Conservation (phyloP, 2,113 vertebrate species). For the Nannobrachium achirus region DNA sequence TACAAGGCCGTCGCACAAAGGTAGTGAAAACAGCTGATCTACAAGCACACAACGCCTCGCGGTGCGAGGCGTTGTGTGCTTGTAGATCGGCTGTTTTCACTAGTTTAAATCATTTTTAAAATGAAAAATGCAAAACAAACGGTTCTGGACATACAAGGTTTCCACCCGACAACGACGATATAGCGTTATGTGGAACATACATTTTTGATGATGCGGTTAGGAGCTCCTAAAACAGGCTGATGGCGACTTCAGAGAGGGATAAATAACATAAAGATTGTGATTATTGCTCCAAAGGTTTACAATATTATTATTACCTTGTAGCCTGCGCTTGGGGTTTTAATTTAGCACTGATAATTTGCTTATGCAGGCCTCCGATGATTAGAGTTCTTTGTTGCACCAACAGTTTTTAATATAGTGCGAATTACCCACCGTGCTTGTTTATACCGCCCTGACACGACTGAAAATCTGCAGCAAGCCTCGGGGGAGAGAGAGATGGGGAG, state of each 20-base stretch:
- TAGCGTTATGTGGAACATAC: constrained; percentile 30
- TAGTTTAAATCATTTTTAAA: too few relatives aligned
- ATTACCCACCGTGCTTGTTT: constrained; percentile 98
- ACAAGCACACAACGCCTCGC: too few relatives aligned
- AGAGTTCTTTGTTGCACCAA: constrained; percentile 91
- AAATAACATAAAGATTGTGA: constrained; percentile 72
- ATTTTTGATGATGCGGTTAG: constrained; percentile 50
- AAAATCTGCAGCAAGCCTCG: constrained; percentile 86
- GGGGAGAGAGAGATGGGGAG: constrained; percentile 81
- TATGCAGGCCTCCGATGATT: constrained; percentile 91
- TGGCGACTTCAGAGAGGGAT: constrained; percentile 52
- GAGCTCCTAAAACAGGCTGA: constrained; percentile 49
- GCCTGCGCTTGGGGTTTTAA: constrained; percentile 85
- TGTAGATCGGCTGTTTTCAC: too few relatives aligned
- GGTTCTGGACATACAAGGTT: too few relatives aligned
- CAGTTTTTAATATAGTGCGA: constrained; percentile 96
- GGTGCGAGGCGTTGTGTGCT: too few relatives aligned
- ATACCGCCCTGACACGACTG: constrained; percentile 88
- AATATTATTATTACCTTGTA: constrained; percentile 72
- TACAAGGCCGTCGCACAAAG: too few relatives aligned
- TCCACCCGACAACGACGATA: too few relatives aligned
- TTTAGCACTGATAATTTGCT: constrained; percentile 98
- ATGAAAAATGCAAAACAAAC: too few relatives aligned
- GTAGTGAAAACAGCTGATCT: too few relatives aligned
- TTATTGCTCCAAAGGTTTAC: constrained; percentile 67